Evolutionary conservation across 2,888 invertebrate genomes (phyloP).

Genomic region (Lepeophtheirus nordmannii): DNA sequence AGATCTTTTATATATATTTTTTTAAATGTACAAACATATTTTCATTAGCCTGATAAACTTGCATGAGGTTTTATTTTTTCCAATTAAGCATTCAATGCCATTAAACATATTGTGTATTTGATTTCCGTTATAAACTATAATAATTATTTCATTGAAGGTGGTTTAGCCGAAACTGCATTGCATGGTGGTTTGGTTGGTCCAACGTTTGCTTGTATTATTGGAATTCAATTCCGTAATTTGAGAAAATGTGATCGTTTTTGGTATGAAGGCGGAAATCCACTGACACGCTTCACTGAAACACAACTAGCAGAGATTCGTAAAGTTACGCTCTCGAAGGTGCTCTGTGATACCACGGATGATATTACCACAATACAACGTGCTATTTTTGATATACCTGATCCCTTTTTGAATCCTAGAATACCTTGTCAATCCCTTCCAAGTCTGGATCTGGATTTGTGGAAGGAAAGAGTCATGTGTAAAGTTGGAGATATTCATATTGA

Average conservation of each 20-base stretch:
- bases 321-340: conserved; percentile 36
- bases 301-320: conserved; percentile 66
- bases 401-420: conserved; percentile 36
- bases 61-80: no score
- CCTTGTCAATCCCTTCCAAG: conserved; percentile 33
- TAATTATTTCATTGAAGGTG: conserved; percentile 33
- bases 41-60: no score
- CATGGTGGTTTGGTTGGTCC: conserved; percentile 43
- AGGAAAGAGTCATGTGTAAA: conserved; percentile 35
- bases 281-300: conserved; percentile 41
- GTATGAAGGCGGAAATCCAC: conserved; percentile 38
- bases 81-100: no score
- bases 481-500: conserved; percentile 35
- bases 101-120: background rate
- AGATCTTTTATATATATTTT: background rate
- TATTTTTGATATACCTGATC: conserved; percentile 39
- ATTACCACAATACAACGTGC: conserved; percentile 37
- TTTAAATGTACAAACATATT: no score
- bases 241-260: conserved; percentile 44
- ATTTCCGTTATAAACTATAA: background rate
- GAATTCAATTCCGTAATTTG: conserved; percentile 39
- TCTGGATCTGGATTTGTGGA: conserved; percentile 35
- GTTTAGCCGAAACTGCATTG: conserved; percentile 41
- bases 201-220: conserved; percentile 45
- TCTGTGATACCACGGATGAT: conserved; percentile 41